Evolutionary conservation across 2,113 vertebrate genomes (phyloP).

Genomic region (Anoplopoma fimbria): DNA sequence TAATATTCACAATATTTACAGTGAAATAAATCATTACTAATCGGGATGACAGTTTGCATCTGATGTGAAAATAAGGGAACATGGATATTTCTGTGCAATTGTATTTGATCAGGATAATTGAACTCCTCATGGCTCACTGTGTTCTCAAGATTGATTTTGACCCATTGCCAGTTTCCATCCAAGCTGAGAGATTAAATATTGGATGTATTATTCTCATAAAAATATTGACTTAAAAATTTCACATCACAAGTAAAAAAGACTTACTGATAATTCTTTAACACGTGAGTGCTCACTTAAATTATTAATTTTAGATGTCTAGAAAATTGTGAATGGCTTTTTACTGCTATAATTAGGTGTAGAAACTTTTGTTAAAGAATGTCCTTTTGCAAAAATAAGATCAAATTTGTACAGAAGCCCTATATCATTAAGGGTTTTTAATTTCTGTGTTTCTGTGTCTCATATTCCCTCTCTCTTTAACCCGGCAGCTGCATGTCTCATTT

Average conservation of each 20-base stretch:
- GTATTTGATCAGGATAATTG: conserved; percentile 13
- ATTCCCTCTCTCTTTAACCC: neutral
- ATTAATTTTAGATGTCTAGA: neutral
- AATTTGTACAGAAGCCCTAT: neutral
- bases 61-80: neutral
- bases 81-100: neutral
- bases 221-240: neutral
- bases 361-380: neutral
- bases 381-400: neutral
- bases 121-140: neutral
- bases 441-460: neutral
- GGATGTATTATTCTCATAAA: neutral
- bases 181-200: conserved; percentile 4
- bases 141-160: conserved; percentile 26
- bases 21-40: neutral
- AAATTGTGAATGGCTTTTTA: neutral
- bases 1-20: neutral
- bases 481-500: neutral
- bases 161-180: conserved; percentile 12
- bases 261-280: neutral
- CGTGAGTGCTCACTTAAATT: neutral
- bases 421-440: neutral
- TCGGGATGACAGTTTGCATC: neutral
- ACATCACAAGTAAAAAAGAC: neutral
- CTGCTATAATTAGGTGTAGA: neutral